These are phyloP conservation scores for Diaprepes abbreviatus DNA, from an alignment of 2,888 invertebrate genomes.

Conservation along the genomic window DNA sequence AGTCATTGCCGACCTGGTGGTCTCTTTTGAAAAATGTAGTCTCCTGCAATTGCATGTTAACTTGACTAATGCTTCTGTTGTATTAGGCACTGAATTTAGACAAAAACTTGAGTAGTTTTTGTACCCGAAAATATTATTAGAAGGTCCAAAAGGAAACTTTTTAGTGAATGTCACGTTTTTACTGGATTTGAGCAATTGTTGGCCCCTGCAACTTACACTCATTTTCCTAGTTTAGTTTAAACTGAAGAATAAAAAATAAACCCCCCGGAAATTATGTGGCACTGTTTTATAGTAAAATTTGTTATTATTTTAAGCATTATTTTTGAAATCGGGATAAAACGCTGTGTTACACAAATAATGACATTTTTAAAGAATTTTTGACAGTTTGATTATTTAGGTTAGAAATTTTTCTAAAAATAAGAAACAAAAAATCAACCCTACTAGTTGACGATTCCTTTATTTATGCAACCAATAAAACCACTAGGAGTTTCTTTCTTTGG, in stretches of 20 bases:
- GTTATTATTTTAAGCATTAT: neutral
- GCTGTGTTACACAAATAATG: conserved; percentile 21
- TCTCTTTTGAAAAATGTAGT: conserved; percentile 58
- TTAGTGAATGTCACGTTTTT: conserved; percentile 55
- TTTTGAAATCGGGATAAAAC: conserved; percentile 1
- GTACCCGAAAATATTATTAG: conserved; percentile 24
- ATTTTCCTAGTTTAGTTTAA: conserved; percentile 51
- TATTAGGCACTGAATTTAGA: conserved; percentile 2
- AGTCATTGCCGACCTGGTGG: conserved; percentile 56
- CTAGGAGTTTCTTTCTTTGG: too few relatives aligned
- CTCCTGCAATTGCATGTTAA: conserved; percentile 54
- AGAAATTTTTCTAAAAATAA: neutral
- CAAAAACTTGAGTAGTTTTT: conserved; percentile 37
- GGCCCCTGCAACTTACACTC: conserved; percentile 59
- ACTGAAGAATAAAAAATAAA: neutral
- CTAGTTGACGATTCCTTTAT: neutral
- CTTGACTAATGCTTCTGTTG: conserved; percentile 50
- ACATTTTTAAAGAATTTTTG: conserved; percentile 24
- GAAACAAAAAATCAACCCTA: too few relatives aligned
- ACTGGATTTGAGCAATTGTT: conserved; percentile 56
- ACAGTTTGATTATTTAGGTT: conserved; percentile 6
- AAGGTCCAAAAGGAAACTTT: conserved; percentile 51
- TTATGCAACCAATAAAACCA: neutral
- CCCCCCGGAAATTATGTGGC: neutral
- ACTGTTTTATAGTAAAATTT: neutral